Base-by-base conservation (phyloP, 2,113 vertebrate species). In the Myotis yumanensis region DNA sequence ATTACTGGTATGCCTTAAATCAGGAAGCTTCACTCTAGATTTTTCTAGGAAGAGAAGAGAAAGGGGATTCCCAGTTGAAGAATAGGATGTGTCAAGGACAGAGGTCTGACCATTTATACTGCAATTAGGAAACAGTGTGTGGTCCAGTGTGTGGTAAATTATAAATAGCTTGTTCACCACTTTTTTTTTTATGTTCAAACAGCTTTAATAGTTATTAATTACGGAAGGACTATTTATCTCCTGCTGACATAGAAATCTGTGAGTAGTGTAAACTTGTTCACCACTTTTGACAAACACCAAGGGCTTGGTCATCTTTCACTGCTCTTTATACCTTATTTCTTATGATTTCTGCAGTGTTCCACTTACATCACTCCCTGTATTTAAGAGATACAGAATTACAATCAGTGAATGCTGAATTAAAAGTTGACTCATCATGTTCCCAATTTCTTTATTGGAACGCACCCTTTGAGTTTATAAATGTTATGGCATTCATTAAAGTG, bases 381-480 rank as follows among this genome's bases (percentile, higher is more conserved):
- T 95, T 89, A 93, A 57, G 73, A 28, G 52, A 87, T 69, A 37
- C 7, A 28, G 43, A 95, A 75, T 90, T 86, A 66, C 59, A 89
- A 54, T 46, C 40, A 83, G 3, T 68, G 35, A 96, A 84, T 81
- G 32, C 2, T 86, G 40, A 92, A 93, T 85, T 93, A 71, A 95
- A 96, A 89, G 62, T 73, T 86, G 83, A 93, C 57, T 25, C 2
- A 28, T 71, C 23, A 6, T 64, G 22, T 92, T 66, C 86, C 40
- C 89, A 28, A 73, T 0, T 52, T 77, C 90, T 82, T 73, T 86
- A 40, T 10, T 71, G 20, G 15, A 71, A 81, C 62, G n/a, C 12
- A 48, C 57, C 6, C 18, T 87, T 90, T 93, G 86, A 72, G 52
- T 94, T 95, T 92, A 72, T 86, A 84, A 88, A 90, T 73, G 35